Evolutionary conservation across 2,113 vertebrate species (phyloP).

Genomic region (Brachionichthys hirsutus): DNA sequence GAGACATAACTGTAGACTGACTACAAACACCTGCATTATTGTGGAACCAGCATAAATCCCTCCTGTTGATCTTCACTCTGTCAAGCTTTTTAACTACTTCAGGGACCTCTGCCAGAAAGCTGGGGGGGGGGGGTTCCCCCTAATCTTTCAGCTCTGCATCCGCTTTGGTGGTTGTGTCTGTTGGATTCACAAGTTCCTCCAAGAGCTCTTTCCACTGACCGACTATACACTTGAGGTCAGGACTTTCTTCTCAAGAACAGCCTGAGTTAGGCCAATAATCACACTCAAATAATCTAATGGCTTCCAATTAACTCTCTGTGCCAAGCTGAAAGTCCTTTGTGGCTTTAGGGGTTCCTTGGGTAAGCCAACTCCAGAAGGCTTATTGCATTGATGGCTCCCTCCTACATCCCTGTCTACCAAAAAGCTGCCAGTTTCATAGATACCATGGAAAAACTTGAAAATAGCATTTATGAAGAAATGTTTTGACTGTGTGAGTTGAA

Average conservation of each 20-base stretch:
- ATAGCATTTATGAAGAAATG: no score
- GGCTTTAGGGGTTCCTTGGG: no score
- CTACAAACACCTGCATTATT: slow-evolving; percentile 3
- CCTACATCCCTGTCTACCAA: no score
- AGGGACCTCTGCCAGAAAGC: not conserved
- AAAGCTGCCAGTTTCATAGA: no score
- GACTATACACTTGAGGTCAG: not conserved
- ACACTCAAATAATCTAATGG: no score
- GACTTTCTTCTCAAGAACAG: not conserved
- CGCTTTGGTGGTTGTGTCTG: slow-evolving; percentile 5
- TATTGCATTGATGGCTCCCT: no score
- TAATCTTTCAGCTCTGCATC: slow-evolving; percentile 6
- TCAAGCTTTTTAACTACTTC: slow-evolving; percentile 9
- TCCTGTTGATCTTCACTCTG: slow-evolving; percentile 10
- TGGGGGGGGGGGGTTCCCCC: not conserved
- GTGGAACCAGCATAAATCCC: not conserved
- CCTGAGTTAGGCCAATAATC: no score
- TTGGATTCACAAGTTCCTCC: not conserved
- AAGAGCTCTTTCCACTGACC: not conserved
- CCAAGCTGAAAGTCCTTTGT: no score
- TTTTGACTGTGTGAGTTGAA: no score
- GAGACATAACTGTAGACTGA: not conserved
- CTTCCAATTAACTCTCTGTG: no score
- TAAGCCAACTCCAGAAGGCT: no score
- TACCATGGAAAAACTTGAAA: no score